Evolutionary conservation across 1,140 invertebrate genomes (phyloP), one percentile per base, ranked within the genome.

Genomic region (Adoxophyes honmai): DNA sequence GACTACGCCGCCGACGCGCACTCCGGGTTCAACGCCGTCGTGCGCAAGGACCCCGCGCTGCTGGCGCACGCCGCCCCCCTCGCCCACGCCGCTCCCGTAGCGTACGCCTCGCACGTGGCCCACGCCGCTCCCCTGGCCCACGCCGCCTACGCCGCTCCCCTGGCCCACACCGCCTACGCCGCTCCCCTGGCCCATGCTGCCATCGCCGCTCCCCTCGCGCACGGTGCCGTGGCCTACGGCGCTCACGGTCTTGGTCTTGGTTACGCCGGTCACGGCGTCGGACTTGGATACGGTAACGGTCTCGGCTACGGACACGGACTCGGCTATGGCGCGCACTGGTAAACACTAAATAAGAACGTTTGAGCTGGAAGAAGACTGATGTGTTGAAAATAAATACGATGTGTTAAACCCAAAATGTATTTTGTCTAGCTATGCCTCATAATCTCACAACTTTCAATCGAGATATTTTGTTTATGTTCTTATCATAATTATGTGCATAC

Each of bases 11-110:
- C 87, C 13, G 80, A 87, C 55, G 74, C 73, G 14, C 72, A 79
- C 35, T 80, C 59, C 52, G 89, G 89, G 15, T 90, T 90, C 71
- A 89, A 90, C 62, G 89, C 89, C 9, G 71, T 88, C 10, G 89
- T 90, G 3, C 76, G 86, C 36, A 87, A 89, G 18, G 67, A 71
- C 33, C 61, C 63, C 28, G 39, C 61, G 53, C 34, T 52, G 9
- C 15, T 44, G 2, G 37, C 38, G 21, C 33, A 52, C 51, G 39
- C 34, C 9, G 39, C 55, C 9, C 39, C 8, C 33, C 10, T 16
- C 28, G 53, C 38, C 16, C 48, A 51, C 44, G 34, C 33, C 34
- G 55, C 33, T 38, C 18, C 35, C 10, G 15, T 52, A 34, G 48
- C 16, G 2, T 15, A 42, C 15, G 10, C 35, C 8, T 38, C 18